Conservation (phyloP, 2,888 invertebrate species). For the Lasiommata megera region DNA sequence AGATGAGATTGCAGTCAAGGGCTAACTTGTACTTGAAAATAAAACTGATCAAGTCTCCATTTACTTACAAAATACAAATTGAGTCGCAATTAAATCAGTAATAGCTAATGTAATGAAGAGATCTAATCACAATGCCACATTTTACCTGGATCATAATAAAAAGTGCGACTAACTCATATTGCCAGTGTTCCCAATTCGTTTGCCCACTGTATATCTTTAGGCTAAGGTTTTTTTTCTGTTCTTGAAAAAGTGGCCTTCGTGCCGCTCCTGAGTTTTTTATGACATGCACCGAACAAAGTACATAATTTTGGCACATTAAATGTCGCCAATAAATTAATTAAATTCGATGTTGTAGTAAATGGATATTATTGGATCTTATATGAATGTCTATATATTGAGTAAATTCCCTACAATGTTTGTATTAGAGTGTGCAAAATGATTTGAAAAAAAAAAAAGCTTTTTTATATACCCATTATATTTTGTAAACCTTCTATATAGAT, state of each 20-base stretch:
- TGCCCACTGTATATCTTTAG: slow-evolving; percentile 4
- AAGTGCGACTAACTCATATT: too few species aligned
- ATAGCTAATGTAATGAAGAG: too few species aligned
- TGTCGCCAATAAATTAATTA: not conserved
- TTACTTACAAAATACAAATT: too few species aligned
- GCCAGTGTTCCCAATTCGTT: not conserved
- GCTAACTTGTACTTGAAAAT: too few species aligned
- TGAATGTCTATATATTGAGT: not conserved
- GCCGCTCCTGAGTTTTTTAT: slow-evolving; percentile 5
- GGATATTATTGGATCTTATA: not conserved
- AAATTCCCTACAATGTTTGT: not conserved
- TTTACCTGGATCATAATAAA: too few species aligned
- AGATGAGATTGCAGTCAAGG: too few species aligned
- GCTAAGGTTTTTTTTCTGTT: slow-evolving; percentile 1
- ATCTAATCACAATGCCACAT: too few species aligned
- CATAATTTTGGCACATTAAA: slow-evolving; percentile 1
- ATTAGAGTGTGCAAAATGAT: slow-evolving; percentile 1
- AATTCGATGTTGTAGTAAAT: slow-evolving; percentile 4
- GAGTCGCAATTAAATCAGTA: too few species aligned
- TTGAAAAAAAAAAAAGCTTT: not conserved
- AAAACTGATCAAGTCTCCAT: too few species aligned
- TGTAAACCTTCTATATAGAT: not conserved
- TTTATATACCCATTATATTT: not conserved
- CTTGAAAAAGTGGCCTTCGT: not conserved
- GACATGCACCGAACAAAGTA: slow-evolving; percentile 7